phyloP scores from a whole-genome alignment of 2,113 vertebrate species.

The Clarias macrocephalus region DNA sequence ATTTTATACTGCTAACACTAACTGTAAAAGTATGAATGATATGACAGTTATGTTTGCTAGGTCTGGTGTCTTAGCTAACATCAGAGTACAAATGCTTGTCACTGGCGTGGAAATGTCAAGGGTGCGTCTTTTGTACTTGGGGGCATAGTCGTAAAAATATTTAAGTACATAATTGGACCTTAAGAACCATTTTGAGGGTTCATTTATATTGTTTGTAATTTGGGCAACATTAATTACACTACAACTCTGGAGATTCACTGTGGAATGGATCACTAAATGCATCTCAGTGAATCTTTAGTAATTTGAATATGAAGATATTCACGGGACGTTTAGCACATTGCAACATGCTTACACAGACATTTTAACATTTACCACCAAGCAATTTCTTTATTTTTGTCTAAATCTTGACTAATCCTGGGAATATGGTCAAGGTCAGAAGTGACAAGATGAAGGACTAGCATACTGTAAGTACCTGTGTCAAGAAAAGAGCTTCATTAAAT shows the following conservation, averaged over 20 bases:
- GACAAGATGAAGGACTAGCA: neutral
- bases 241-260: neutral
- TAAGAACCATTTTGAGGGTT: neutral
- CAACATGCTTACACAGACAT: too few species aligned
- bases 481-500: too few species aligned
- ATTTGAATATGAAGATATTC: neutral
- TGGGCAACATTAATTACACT: neutral
- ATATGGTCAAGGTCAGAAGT: conserved; percentile 8
- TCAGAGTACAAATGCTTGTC: neutral
- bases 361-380: neutral
- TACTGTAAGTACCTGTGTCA: too few species aligned
- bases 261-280: neutral
- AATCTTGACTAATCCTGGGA: neutral
- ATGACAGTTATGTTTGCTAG: neutral
- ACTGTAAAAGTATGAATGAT: neutral
- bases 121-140: neutral
- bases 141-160: neutral
- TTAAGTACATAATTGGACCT: neutral
- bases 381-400: neutral
- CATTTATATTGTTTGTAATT: neutral
- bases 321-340: neutral
- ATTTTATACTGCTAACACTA: neutral
- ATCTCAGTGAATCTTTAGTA: neutral
- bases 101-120: neutral
- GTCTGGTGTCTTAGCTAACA: neutral